Evolutionary conservation across 2,888 invertebrate species (phyloP).

Genomic region (Reticulitermes lucifugus): DNA sequence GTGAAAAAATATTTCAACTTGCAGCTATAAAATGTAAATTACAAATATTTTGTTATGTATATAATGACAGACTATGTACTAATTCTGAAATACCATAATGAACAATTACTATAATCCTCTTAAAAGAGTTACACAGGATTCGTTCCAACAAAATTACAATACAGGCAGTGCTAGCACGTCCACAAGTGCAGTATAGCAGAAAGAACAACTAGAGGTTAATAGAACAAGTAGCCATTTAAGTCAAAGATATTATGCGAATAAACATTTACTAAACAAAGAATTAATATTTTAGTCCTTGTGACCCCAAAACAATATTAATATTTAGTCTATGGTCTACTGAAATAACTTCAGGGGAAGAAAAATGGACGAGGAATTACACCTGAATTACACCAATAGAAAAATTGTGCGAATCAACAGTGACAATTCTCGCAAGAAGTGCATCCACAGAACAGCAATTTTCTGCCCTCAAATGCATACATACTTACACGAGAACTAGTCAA

Average conservation of each 20-base stretch:
- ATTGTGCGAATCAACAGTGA: not conserved
- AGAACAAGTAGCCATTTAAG: not conserved
- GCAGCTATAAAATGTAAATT: no score
- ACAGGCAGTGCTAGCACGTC: conserved; percentile 2
- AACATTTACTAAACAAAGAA: not conserved
- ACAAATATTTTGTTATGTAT: no score
- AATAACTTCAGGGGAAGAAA: not conserved
- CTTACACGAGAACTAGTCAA: conserved; percentile 32
- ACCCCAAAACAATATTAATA: not conserved
- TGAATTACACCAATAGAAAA: not conserved
- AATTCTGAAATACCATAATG: no score
- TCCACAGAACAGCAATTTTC: conserved; percentile 3
- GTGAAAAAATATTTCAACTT: no score
- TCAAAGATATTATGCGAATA: not conserved
- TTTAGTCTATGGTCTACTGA: conserved; percentile 3
- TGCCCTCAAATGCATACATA: conserved; percentile 17
- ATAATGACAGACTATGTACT: no score
- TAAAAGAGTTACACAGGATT: not conserved
- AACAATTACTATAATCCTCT: not conserved
- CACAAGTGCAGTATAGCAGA: conserved; percentile 7
- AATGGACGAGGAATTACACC: not conserved
- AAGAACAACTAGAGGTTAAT: not conserved
- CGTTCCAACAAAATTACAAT: not conserved
- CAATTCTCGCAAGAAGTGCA: conserved; percentile 6
- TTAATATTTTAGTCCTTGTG: not conserved